Percentiles rank a stretch among this genome's conserved stretches.
Conservation (phyloP, 2,113 vertebrate genomes). For the Rynchops niger region DNA sequence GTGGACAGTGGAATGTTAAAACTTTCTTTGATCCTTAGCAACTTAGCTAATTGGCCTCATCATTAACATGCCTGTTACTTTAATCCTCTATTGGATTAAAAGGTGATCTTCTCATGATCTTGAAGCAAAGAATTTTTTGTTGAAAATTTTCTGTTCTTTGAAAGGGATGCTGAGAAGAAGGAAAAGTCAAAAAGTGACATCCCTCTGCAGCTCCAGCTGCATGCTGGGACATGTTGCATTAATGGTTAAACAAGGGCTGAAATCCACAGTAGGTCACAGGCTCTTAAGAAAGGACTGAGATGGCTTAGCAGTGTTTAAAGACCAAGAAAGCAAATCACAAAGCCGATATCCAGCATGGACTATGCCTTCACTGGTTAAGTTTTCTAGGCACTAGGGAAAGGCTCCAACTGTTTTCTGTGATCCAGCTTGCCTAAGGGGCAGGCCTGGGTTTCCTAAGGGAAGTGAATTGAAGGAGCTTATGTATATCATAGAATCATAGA, state of each 20-base stretch:
- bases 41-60: not conserved
- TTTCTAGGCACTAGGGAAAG: not conserved
- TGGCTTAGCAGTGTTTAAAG: not conserved
- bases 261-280: not conserved
- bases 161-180: not conserved
- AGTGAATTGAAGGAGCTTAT: not conserved
- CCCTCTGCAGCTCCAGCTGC: not conserved
- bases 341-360: not conserved
- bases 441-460: not conserved
- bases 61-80: not conserved
- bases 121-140: not conserved
- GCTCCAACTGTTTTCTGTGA: not conserved
- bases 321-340: not conserved
- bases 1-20: not conserved
- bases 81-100: not conserved
- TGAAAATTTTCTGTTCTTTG: not conserved
- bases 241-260: not conserved
- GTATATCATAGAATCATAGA: not conserved
- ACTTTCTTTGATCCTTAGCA: not conserved
- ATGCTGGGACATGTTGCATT: not conserved
- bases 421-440: not conserved
- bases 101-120: not conserved
- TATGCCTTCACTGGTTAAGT: not conserved
- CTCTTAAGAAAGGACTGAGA: not conserved
- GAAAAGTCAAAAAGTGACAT: not conserved